Evolutionary conservation across 1,140 invertebrate genomes (phyloP).

Genomic region (Eriocheir sinensis): DNA sequence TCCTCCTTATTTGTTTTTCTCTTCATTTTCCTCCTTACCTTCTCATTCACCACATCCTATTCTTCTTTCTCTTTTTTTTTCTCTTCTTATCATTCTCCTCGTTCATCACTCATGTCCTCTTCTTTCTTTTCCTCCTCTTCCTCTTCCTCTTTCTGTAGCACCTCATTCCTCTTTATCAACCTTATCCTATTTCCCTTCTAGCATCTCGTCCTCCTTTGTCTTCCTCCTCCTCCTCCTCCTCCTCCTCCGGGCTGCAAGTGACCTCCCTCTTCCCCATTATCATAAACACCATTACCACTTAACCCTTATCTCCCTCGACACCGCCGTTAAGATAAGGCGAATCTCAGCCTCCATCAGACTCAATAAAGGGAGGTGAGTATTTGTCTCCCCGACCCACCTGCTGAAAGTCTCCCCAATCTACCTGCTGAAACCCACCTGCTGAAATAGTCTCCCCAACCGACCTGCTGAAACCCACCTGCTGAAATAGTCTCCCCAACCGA

Average conservation of each 20-base stretch:
- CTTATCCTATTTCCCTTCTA: too few species aligned
- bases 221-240: background rate
- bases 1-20: background rate
- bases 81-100: background rate
- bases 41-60: background rate
- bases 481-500: too few species aligned
- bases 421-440: too few species aligned
- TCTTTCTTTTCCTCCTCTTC: slow-evolving; percentile 2
- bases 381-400: background rate
- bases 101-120: too few species aligned
- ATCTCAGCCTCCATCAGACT: background rate
- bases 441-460: too few species aligned
- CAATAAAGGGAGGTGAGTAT: background rate
- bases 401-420: too few species aligned
- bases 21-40: background rate
- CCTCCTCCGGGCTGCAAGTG: background rate
- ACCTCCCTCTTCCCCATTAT: background rate
- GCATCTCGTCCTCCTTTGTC: too few species aligned
- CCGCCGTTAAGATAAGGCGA: background rate
- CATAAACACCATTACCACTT: slow-evolving; percentile 16
- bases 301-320: background rate
- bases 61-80: background rate
- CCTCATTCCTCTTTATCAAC: too few species aligned
- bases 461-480: too few species aligned
- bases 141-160: background rate